A percentile compares a stretch with the other conserved stretches of the same genome.
phyloP scores from a whole-genome alignment of 2,797 vertebrate species.

The Hypotaenidia philippensis region DNA sequence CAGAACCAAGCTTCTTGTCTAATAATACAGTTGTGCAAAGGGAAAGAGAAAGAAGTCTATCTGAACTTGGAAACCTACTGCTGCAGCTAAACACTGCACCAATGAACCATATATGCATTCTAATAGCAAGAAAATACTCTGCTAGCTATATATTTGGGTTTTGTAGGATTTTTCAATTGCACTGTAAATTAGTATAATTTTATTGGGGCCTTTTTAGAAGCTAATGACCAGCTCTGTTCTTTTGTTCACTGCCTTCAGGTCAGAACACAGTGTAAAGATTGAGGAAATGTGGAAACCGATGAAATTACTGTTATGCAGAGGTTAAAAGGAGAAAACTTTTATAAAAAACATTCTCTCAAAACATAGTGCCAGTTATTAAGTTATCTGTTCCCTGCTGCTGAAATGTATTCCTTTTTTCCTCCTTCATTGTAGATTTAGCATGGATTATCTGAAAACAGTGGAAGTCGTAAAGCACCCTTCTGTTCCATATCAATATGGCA shows the following conservation, averaged over 20 bases:
- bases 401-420: neutral
- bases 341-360: neutral
- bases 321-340: neutral
- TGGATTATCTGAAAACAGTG: neutral
- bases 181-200: neutral
- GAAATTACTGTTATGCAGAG: neutral
- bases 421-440: neutral
- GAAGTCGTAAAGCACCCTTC: neutral
- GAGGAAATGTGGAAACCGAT: neutral
- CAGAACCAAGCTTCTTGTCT: neutral
- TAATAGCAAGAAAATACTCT: neutral
- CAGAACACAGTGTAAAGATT: neutral
- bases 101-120: neutral
- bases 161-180: neutral
- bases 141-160: neutral
- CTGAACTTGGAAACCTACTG: neutral
- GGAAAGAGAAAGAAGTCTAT: neutral
- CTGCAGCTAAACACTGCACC: neutral
- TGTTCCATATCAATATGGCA: fast-evolving
- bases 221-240: neutral
- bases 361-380: neutral
- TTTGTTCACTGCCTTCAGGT: neutral
- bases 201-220: neutral
- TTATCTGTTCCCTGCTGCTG: neutral
- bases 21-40: neutral